Evolutionary conservation across 2,113 vertebrate species (phyloP).

Genomic region (Catharus minimus): DNA sequence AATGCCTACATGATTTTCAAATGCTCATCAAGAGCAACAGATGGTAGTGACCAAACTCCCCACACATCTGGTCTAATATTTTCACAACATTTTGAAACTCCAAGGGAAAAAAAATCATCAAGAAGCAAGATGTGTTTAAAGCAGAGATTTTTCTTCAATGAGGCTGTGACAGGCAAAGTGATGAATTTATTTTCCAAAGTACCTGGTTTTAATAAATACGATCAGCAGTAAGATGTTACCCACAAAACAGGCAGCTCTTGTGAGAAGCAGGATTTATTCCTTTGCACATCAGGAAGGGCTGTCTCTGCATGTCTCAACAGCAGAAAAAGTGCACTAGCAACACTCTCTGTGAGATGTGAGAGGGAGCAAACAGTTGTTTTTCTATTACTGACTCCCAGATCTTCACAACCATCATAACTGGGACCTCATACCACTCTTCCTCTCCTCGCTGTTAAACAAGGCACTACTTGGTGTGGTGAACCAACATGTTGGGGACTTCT

Average conservation of each 20-base stretch:
- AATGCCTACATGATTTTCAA: conserved; percentile 42
- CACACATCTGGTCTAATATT: conserved; percentile 44
- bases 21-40: conserved; percentile 13
- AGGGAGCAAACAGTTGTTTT: not conserved
- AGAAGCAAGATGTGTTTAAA: not conserved
- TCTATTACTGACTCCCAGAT: not conserved
- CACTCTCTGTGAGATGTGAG: not conserved
- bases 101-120: not conserved
- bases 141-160: not conserved
- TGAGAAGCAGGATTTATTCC: not conserved
- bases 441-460: not conserved
- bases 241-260: not conserved
- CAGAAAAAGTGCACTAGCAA: not conserved
- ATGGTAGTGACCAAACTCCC: conserved; percentile 37
- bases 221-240: not conserved
- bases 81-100: conserved; percentile 5
- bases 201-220: not conserved
- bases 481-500: not conserved
- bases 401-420: not conserved
- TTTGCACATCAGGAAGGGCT: not conserved
- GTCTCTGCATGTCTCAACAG: not conserved
- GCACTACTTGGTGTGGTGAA: not conserved
- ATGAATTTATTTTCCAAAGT: not conserved
- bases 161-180: not conserved
- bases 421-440: not conserved